Conservation (phyloP, 2,888 invertebrate species). For the Tetragonisca angustula region DNA sequence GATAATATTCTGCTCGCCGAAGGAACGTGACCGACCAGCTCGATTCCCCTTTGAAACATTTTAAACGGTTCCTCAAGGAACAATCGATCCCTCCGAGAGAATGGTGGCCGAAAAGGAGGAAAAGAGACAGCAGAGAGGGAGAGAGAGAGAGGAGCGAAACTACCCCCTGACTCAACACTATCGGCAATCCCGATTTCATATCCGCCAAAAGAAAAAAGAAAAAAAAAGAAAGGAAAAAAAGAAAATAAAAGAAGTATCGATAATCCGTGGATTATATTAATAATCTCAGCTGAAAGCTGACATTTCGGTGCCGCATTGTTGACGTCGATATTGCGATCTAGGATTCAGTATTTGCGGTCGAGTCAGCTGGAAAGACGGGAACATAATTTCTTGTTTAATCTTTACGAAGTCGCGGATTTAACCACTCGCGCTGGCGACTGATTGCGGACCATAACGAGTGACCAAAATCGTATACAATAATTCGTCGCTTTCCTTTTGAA, state of each 20-base stretch:
- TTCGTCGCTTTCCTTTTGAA: too few species aligned
- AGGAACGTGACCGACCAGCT: slow-evolving; percentile 27
- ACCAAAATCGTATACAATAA: too few species aligned
- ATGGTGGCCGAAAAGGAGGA: neutral
- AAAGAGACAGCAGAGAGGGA: too few species aligned
- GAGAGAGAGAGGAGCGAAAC: neutral
- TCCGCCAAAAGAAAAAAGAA: neutral
- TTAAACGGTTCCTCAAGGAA: slow-evolving; percentile 44
- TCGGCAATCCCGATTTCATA: slow-evolving; percentile 20
- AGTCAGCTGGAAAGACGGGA: neutral
- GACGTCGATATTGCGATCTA: slow-evolving; percentile 15
- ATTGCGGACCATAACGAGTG: too few species aligned
- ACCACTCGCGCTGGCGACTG: too few species aligned
- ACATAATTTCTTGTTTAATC: neutral
- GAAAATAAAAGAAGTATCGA: slow-evolving; percentile 10
- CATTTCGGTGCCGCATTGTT: neutral
- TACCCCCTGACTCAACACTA: slow-evolving; percentile 41
- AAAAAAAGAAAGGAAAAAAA: neutral
- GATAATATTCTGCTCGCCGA: slow-evolving; percentile 42
- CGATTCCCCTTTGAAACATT: slow-evolving; percentile 36
- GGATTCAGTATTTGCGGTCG: slow-evolving; percentile 10
- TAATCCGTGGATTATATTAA: slow-evolving; percentile 32
- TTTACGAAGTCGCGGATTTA: neutral
- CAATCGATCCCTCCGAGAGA: slow-evolving; percentile 32
- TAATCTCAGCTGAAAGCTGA: slow-evolving; percentile 21